Evolutionary conservation across 2,888 invertebrate genomes (phyloP).

Genomic region (Crocallis elinguaria): DNA sequence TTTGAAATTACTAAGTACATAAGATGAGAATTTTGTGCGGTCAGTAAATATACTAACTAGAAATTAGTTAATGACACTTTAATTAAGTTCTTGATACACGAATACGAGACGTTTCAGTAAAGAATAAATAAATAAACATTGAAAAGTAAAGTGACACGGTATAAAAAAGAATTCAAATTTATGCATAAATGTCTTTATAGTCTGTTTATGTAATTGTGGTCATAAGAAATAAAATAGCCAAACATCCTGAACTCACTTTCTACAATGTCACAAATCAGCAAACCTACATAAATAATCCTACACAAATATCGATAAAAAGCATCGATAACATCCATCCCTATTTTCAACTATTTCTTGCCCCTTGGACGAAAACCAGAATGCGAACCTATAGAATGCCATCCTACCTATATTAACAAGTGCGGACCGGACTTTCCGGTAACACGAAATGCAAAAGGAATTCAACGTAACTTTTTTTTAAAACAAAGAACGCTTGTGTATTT

Average conservation of each 20-base stretch:
- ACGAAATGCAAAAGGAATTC: constrained; percentile 5
- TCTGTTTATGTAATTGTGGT: too few species aligned
- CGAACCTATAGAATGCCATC: constrained; percentile 12
- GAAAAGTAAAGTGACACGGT: too few species aligned
- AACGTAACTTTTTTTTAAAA: constrained; percentile 1
- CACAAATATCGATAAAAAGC: not conserved
- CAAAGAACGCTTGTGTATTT: constrained; percentile 1
- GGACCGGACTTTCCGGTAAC: constrained; percentile 11
- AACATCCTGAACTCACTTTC: too few species aligned
- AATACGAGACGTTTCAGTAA: too few species aligned
- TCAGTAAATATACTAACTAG: not conserved
- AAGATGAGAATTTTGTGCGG: not conserved
- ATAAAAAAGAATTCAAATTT: too few species aligned
- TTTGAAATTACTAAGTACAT: constrained; percentile 23
- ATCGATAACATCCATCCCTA: constrained; percentile 4
- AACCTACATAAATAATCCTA: not conserved
- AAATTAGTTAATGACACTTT: not conserved
- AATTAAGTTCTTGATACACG: too few species aligned
- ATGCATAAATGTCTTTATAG: too few species aligned
- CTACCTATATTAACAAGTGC: not conserved
- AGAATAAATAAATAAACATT: too few species aligned
- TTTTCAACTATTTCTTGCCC: not conserved
- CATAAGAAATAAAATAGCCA: too few species aligned
- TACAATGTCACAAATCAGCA: too few species aligned
- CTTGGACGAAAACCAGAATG: constrained; percentile 6